Conservation (phyloP, 2,888 invertebrate species). For the Cancer borealis region DNA sequence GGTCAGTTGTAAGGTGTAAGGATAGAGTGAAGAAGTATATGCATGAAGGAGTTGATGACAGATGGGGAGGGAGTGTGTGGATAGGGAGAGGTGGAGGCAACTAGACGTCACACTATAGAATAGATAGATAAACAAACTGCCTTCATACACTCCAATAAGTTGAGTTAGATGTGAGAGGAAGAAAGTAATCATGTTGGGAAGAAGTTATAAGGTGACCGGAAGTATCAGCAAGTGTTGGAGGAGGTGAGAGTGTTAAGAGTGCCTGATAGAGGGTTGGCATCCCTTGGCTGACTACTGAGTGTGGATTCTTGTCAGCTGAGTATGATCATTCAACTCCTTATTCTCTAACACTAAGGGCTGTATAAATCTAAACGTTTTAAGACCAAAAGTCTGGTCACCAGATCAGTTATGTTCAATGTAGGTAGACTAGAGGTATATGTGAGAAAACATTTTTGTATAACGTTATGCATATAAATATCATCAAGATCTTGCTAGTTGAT, state of each 20-base stretch:
- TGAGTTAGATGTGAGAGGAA: neutral
- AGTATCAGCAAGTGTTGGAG: neutral
- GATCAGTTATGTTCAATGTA: neutral
- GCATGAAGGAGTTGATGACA: no score
- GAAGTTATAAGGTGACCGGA: neutral
- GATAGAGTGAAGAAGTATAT: no score
- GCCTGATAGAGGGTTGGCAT: neutral
- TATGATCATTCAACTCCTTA: neutral
- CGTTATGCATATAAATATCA: slow-evolving; percentile 34
- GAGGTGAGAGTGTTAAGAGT: neutral
- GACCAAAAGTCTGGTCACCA: neutral
- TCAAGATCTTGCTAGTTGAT: neutral
- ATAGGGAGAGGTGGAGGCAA: no score
- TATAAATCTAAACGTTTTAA: neutral
- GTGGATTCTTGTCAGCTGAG: neutral
- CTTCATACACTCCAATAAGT: neutral
- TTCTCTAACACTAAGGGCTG: neutral
- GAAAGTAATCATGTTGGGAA: neutral
- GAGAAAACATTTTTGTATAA: neutral
- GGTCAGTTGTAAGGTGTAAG: no score
- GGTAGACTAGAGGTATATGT: slow-evolving; percentile 10
- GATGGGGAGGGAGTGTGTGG: no score
- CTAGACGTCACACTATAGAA: no score
- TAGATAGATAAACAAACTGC: neutral
- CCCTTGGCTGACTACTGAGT: neutral